phyloP scores from a whole-genome alignment of 2,113 vertebrate species.

The Campylomormyrus numenius region DNA sequence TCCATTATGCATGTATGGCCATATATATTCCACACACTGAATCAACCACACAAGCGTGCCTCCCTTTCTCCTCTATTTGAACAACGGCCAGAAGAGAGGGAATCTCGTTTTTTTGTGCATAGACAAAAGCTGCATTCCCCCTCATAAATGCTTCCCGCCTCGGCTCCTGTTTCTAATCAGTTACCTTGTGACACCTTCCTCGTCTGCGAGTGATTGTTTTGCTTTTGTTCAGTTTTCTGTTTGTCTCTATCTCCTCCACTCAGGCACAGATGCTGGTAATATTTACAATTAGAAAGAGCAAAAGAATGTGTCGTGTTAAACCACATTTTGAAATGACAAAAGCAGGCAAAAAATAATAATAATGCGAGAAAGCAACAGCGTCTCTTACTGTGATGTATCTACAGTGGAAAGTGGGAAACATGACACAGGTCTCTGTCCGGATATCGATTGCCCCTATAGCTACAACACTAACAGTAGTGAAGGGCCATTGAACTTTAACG shows the following conservation, averaged over 20 bases:
- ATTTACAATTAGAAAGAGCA: slow-evolving; percentile 59
- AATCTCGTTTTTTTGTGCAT: slow-evolving; percentile 40
- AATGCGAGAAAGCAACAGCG: slow-evolving; percentile 28
- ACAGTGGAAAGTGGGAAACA: slow-evolving; percentile 54
- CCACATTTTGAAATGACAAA: slow-evolving; percentile 44
- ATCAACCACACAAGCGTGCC: slow-evolving; percentile 57
- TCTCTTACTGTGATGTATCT: slow-evolving; percentile 61
- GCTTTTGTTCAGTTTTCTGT: slow-evolving; percentile 55
- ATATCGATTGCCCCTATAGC: slow-evolving; percentile 54
- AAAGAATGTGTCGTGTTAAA: slow-evolving; percentile 47
- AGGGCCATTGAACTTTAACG: slow-evolving; percentile 64
- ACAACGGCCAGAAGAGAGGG: slow-evolving; percentile 42
- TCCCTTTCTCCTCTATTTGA: slow-evolving; percentile 53
- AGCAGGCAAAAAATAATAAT: slow-evolving; percentile 25
- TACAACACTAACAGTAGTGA: slow-evolving; percentile 54
- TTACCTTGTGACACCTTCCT: slow-evolving; percentile 60
- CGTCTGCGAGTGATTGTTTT: slow-evolving; percentile 56
- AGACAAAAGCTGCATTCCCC: slow-evolving; percentile 25
- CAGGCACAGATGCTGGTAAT: slow-evolving; percentile 55
- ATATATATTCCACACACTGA: slow-evolving; percentile 65
- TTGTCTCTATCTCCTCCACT: slow-evolving; percentile 54
- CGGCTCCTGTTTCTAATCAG: slow-evolving; percentile 50
- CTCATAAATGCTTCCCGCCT: slow-evolving; percentile 39
- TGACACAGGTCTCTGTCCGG: slow-evolving; percentile 58
- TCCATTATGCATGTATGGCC: slow-evolving; percentile 63